Evolutionary conservation across 2,797 vertebrate genomes (phyloP), one percentile per base, ranked within the genome.

Genomic region (Ceryle rudis): DNA sequence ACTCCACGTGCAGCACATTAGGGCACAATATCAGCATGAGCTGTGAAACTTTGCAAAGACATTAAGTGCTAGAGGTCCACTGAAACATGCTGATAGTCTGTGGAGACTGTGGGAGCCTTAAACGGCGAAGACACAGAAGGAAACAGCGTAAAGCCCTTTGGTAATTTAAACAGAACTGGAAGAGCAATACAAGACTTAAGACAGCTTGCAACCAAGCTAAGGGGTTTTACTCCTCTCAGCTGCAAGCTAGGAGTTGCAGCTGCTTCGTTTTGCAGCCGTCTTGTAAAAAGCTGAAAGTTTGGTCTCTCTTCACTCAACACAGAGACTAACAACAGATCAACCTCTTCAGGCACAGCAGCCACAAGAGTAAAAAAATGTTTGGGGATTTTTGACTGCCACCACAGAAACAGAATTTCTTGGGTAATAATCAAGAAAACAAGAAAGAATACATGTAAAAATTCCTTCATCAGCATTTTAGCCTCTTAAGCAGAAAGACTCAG

Each of bases 381-480:
- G 25, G 60, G 41, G 12, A 55, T 88, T 94, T 92, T 47, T 93
- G 11, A 89, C 41, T 77, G 20, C 54, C 89, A 54, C 39, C 49
- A 81, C 70, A 19, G 80, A 94, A 92, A 91, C 33, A 54, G 23
- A 54, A 65, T 57, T 82, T 82, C 28, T 73, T 77, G 10, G 29
- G 80, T 72, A 94, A 95, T 70, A 95, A 85, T 87, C 61, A 94
- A n/a, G 26, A 89, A 94, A 90, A 86, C 23, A 75, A 52, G 42
- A 60, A 66, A 28, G 15, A 74, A 60, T 42, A 39, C 10, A 69
- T 7, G 8, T 12, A 70, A 10, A 35, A 64, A 84, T 4, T 69
- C 22, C 21, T 90, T 90, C 31, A 72, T 39, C 33, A 60, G 11
- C 10, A 49, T 73, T 91, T 90, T 77, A 61, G 49, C 49, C 31